Evolutionary conservation across 2,888 invertebrate genomes (phyloP).

Genomic region (Chydorus sphaericus): DNA sequence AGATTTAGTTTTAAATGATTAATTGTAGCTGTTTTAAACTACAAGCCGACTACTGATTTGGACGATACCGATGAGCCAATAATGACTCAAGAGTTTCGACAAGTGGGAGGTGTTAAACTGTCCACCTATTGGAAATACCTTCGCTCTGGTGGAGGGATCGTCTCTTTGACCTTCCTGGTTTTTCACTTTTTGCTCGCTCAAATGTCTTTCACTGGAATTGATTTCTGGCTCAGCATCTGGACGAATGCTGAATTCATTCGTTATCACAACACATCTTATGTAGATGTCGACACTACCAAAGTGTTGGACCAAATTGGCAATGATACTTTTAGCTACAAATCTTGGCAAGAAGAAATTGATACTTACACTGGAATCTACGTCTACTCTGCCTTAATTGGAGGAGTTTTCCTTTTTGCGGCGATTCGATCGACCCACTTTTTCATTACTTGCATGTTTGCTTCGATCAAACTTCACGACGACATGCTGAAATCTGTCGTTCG

Average conservation of each 20-base stretch:
- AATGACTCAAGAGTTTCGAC: slow-evolving; percentile 6
- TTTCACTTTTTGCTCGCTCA: background rate
- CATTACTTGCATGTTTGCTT: slow-evolving; percentile 28
- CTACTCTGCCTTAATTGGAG: slow-evolving; percentile 28
- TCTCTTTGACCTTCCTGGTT: background rate
- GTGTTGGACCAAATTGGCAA: too few relatives aligned
- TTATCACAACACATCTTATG: too few relatives aligned
- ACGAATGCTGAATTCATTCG: too few relatives aligned
- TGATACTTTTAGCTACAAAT: too few relatives aligned
- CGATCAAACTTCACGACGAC: slow-evolving; percentile 31
- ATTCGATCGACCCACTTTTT: slow-evolving; percentile 30
- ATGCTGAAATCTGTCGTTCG: slow-evolving; percentile 34
- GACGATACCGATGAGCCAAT: too few relatives aligned
- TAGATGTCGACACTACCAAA: too few relatives aligned
- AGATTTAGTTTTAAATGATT: too few relatives aligned
- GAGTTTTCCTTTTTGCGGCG: slow-evolving; percentile 24
- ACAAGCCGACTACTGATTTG: too few relatives aligned
- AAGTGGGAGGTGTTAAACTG: background rate
- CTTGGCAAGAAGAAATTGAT: slow-evolving; percentile 1
- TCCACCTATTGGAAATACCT: background rate
- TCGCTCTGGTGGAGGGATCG: background rate
- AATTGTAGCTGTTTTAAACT: too few relatives aligned
- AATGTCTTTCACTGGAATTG: background rate
- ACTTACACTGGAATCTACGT: slow-evolving; percentile 26
- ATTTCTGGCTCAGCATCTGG: slow-evolving; percentile 8